Conservation (phyloP, 2,888 invertebrate species). For the Seira musarum region DNA sequence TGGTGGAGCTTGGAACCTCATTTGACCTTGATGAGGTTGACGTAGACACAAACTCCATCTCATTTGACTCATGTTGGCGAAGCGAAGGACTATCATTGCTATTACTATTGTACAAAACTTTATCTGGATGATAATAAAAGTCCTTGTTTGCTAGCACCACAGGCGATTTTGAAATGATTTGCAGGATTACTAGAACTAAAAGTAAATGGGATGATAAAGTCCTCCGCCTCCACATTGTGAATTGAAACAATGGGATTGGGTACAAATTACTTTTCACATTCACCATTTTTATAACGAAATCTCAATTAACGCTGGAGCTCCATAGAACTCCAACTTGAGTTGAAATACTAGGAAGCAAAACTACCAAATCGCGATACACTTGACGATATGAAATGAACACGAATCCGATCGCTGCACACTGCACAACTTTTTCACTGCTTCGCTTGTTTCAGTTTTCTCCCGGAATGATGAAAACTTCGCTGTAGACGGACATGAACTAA, state of each 20-base stretch:
- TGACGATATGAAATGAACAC: too few species aligned
- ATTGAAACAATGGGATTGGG: conserved; percentile 14
- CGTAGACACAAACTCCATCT: conserved; percentile 46
- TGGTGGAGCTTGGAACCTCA: conserved; percentile 38
- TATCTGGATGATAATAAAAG: conserved; percentile 53
- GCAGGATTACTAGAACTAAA: conserved; percentile 19
- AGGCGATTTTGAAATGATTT: conserved; percentile 40
- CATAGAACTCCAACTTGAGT: conserved; percentile 32
- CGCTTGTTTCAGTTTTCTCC: too few species aligned
- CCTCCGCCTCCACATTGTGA: conserved; percentile 2
- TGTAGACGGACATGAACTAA: too few species aligned
- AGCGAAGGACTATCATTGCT: conserved; percentile 14
- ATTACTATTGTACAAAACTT: conserved; percentile 12
- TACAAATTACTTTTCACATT: conserved; percentile 12
- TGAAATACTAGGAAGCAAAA: too few species aligned
- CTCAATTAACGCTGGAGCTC: conserved; percentile 34
- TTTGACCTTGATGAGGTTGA: conserved; percentile 47
- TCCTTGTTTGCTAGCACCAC: conserved; percentile 51
- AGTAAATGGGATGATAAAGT: conserved; percentile 29
- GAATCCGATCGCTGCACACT: too few species aligned
- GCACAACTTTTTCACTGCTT: too few species aligned
- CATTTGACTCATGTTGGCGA: conserved; percentile 35
- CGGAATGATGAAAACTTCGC: too few species aligned
- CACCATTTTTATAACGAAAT: too few species aligned
- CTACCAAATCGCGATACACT: too few species aligned